phyloP scores from a whole-genome alignment of 2,888 invertebrate genomes.

The Liodrosophila aerea region DNA sequence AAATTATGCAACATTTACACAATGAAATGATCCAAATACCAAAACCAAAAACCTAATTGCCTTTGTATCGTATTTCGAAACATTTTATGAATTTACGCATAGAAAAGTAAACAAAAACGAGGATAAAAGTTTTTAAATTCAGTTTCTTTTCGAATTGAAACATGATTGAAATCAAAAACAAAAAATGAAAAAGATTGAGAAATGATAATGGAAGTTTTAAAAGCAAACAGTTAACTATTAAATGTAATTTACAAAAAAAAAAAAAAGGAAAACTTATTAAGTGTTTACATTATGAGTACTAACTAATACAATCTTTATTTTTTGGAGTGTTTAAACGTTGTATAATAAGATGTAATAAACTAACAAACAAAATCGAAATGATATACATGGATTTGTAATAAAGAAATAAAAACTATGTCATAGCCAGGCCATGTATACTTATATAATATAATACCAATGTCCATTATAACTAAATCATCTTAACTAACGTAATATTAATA shows the following conservation, averaged over 20 bases:
- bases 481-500: slow-evolving; percentile 27
- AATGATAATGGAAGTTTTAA: slow-evolving; percentile 51
- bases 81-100: slow-evolving; percentile 70
- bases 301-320: slow-evolving; percentile 74
- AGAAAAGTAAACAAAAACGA: slow-evolving; percentile 43
- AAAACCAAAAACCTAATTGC: slow-evolving; percentile 64
- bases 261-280: slow-evolving; percentile 42
- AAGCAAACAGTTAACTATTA: slow-evolving; percentile 75
- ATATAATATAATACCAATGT: slow-evolving; percentile 48
- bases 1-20: slow-evolving; percentile 47
- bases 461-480: slow-evolving; percentile 45
- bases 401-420: slow-evolving; percentile 12
- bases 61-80: slow-evolving; percentile 78
- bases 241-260: slow-evolving; percentile 68
- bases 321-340: slow-evolving; percentile 80
- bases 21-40: slow-evolving; percentile 16
- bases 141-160: slow-evolving; percentile 55
- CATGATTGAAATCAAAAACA: slow-evolving; percentile 19
- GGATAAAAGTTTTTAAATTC: slow-evolving; percentile 46
- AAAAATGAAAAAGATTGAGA: slow-evolving; percentile 71
- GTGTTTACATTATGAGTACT: slow-evolving; percentile 57
- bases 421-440: slow-evolving; percentile 32
- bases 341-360: slow-evolving; percentile 61
- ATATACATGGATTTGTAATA: slow-evolving; percentile 30
- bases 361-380: slow-evolving; percentile 23